phyloP scores from a whole-genome alignment of 1,140 invertebrate genomes.

The Drosophila sp. region DNA sequence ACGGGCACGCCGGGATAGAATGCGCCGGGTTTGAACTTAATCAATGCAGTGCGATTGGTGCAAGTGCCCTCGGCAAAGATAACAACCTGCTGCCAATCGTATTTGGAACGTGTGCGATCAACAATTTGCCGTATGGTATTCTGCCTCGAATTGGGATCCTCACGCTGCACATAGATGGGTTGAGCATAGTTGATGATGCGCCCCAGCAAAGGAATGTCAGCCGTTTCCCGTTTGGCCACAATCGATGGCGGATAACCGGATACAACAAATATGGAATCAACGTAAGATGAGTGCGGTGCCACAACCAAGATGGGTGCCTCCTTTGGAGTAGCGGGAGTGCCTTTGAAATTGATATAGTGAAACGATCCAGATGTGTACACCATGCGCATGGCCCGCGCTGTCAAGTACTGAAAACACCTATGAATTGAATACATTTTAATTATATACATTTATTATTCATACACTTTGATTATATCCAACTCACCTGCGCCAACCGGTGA shows the following conservation, averaged over 20 bases:
- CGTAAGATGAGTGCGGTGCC: slow-evolving; percentile 95
- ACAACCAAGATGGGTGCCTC: slow-evolving; percentile 94
- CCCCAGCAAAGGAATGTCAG: slow-evolving; percentile 93
- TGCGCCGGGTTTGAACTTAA: slow-evolving; percentile 97
- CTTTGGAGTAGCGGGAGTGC: slow-evolving; percentile 87
- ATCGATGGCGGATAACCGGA: slow-evolving; percentile 93
- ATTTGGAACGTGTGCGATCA: slow-evolving; percentile 91
- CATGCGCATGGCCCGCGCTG: slow-evolving; percentile 86
- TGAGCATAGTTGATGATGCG: slow-evolving; percentile 97
- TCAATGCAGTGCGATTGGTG: slow-evolving; percentile 96
- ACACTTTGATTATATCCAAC: slow-evolving; percentile 5
- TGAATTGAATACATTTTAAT: neutral
- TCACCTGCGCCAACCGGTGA: slow-evolving; percentile 94
- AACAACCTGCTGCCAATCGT: slow-evolving; percentile 97
- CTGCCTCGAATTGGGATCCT: slow-evolving; percentile 95
- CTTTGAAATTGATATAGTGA: slow-evolving; percentile 89
- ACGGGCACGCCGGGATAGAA: slow-evolving; percentile 97
- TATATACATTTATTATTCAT: too few species aligned
- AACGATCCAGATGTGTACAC: slow-evolving; percentile 93
- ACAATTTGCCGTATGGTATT: slow-evolving; percentile 97
- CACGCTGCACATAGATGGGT: slow-evolving; percentile 96
- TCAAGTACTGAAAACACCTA: slow-evolving; percentile 69
- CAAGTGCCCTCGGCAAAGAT: slow-evolving; percentile 98
- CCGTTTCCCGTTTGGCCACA: slow-evolving; percentile 93
- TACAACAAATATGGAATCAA: slow-evolving; percentile 93